phyloP scores from a whole-genome alignment of 2,113 vertebrate genomes.

The Cercocebus atys region DNA sequence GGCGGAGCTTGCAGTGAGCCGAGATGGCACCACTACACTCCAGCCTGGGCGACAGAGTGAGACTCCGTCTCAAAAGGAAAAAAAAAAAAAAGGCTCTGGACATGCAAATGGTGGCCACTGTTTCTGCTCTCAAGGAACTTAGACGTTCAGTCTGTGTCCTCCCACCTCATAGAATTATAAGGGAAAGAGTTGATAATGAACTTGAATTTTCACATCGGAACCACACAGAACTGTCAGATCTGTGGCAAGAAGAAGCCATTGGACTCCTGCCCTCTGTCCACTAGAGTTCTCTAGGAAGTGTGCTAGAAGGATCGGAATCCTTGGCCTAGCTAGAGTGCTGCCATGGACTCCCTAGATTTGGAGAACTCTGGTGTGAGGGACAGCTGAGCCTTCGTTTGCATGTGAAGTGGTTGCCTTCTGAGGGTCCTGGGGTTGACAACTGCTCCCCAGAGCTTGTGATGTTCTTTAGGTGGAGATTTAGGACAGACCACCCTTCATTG shows the following conservation, averaged over 20 bases:
- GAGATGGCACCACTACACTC: not conserved
- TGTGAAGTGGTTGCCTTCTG: not conserved
- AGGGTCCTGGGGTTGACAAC: not conserved
- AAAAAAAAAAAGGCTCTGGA: not conserved
- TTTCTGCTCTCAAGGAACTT: not conserved
- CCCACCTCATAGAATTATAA: not conserved
- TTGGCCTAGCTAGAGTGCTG: not conserved
- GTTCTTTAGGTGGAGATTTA: not conserved
- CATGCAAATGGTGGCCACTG: not conserved
- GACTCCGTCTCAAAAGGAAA: not conserved
- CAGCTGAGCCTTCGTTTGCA: no score
- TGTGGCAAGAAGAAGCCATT: not conserved
- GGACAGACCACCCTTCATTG: not conserved
- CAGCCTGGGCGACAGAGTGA: not conserved
- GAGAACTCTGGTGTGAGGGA: not conserved
- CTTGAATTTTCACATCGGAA: not conserved
- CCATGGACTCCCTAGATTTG: not conserved
- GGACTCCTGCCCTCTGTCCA: not conserved
- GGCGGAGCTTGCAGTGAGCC: no score
- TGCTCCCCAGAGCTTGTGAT: not conserved
- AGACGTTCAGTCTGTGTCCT: not conserved
- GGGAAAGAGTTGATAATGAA: not conserved
- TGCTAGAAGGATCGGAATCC: not conserved
- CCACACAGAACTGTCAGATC: not conserved
- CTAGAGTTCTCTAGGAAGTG: not conserved